Evolutionary conservation across 1,140 invertebrate genomes (phyloP).

Genomic region (Amyelois transitella): DNA sequence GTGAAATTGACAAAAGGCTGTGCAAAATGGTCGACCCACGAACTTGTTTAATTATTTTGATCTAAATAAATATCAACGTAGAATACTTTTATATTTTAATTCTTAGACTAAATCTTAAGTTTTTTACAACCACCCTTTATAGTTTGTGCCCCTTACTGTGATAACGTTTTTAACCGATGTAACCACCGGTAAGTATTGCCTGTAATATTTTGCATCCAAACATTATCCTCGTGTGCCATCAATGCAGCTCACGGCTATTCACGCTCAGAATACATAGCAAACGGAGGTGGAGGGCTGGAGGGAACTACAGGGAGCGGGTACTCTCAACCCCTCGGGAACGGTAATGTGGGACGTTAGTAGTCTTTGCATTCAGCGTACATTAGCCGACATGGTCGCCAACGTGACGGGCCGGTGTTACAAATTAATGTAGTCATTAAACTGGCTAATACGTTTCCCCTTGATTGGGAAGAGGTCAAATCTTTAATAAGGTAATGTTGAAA

Average conservation of each 20-base stretch:
- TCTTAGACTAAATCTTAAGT: no score
- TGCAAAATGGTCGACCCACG: no score
- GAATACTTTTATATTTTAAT: no score
- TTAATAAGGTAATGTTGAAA: background rate
- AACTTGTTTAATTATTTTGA: no score
- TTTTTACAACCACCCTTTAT: no score
- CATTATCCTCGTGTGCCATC: constrained; percentile 5
- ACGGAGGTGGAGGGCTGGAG: constrained; percentile 26
- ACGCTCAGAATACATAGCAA: constrained; percentile 16
- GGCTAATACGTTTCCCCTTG: background rate
- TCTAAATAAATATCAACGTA: no score
- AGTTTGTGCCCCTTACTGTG: no score
- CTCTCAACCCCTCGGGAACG: constrained; percentile 38
- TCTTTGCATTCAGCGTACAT: constrained; percentile 51
- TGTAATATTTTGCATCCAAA: constrained; percentile 4
- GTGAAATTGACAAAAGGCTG: no score
- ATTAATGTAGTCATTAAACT: constrained; percentile 25
- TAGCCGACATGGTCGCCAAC: constrained; percentile 33
- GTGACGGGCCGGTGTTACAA: constrained; percentile 17
- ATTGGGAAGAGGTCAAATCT: constrained; percentile 2
- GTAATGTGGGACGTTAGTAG: constrained; percentile 47
- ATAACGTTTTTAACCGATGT: no score
- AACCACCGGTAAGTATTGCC: no score
- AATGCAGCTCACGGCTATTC: constrained; percentile 15
- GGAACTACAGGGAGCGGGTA: constrained; percentile 20